Evolutionary conservation across 2,797 vertebrate genomes (phyloP).

Genomic region (Syndactyla subalaris): DNA sequence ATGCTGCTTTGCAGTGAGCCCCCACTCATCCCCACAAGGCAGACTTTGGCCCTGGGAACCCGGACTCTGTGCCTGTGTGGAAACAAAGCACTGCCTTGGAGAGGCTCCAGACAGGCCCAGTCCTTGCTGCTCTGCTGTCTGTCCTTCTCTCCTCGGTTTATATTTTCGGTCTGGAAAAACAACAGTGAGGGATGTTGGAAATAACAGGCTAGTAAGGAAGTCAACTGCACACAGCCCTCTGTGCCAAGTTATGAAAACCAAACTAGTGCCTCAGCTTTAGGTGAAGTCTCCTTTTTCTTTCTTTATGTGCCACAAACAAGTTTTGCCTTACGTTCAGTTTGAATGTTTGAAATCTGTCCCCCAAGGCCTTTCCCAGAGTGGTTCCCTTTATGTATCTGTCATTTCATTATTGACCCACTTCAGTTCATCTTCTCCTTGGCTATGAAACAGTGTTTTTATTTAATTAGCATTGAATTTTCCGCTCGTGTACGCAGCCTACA

Average conservation of each 20-base stretch:
- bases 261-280: neutral
- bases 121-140: neutral
- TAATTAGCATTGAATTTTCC: constrained; percentile 4
- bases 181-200: neutral
- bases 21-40: neutral
- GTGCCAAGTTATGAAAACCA: neutral
- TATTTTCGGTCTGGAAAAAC: neutral
- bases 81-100: neutral
- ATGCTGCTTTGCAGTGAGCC: neutral
- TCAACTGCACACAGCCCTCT: neutral
- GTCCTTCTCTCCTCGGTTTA: neutral
- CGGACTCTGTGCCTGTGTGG: neutral
- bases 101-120: neutral
- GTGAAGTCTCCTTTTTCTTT: neutral
- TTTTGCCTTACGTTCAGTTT: neutral
- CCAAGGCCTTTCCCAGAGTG: neutral
- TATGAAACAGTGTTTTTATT: neutral
- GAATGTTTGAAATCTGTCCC: neutral
- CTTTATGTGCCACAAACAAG: neutral
- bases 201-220: neutral
- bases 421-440: neutral
- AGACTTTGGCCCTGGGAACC: neutral
- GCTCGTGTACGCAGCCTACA: neutral
- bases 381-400: neutral
- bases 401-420: neutral